Base-by-base conservation (phyloP, 1,140 invertebrate genomes). In the Agraylea sexmaculata region DNA sequence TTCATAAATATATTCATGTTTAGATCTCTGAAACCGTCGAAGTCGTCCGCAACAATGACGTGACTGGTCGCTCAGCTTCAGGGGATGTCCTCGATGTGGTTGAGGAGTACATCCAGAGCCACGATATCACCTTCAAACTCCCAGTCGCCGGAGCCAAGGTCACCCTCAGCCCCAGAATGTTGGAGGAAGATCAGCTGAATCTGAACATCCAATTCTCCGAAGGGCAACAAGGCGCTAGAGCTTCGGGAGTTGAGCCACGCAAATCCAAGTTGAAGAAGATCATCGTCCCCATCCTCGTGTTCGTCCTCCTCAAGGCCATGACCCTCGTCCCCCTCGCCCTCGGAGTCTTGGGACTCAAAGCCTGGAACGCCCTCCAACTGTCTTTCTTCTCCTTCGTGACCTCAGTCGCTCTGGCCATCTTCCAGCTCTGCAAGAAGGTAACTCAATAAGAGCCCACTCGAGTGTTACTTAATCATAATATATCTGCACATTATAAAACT, bases 341-440 rank as follows among this genome's bases (percentile, higher is more conserved):
- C 53, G 84, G 83, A 53, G 77, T 86, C 28, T 69, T 87, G 29
- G 83, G 83, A 48, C 63, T 87, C 46, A 87, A 87, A 58, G 84
- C 84, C 20, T 87, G 83, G 78, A 87, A 87, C 56, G 83, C 83
- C 0, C 74, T 87, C 40, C 83, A 85, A 51, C 68, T 87, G 43
- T 83, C 81, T 15, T 85, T 87, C 76, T 85, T 87, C 75, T 85
- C 82, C 20, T 87, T 87, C 65, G 73, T 87, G 50, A 76, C 86
- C 12, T 82, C 83, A 46, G 75, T 85, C 41, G 83, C 79, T 46
- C 68, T 87, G 54, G 83, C 84, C 43, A 79, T 87, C 58, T 87
- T 87, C 74, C 83, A 87, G 58, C 66, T 88, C 28, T 87, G 83
- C 69, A 86, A 86, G 58, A 88, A 88, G 70, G 71, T 74, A 59